Base-by-base conservation (phyloP, 2,113 vertebrate species). In the Bubo scandiacus region DNA sequence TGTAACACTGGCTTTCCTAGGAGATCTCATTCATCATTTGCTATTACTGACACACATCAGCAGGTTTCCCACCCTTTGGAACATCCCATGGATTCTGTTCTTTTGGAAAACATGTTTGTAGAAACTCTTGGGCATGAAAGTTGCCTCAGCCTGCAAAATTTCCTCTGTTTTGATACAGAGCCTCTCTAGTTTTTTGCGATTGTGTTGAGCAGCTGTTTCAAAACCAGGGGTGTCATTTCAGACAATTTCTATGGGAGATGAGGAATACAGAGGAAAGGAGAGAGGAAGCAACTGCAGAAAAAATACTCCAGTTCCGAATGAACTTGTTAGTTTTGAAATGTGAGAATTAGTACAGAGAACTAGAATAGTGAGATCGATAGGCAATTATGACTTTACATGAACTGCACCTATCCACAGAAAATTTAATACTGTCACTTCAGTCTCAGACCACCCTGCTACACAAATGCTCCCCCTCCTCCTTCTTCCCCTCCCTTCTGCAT, bases 381-480 rank as follows among this genome's bases (percentile, higher is more conserved):
- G 15, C 7, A 66, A 4, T 80, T 86, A 26, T n/a, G 43, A 57
- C 43, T n/a, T 79, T 26, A 34, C 11, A 26, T 20, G 54, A 83
- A 82, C 19, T 14, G 18, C 38, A 75, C 7, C 10, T 27, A 13
- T 29, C 36, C 55, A 12, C 0, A 11, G 43, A 42, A 71, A 90
- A 22, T 19, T 19, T 74, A 57, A 38, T 10, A 15, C 10, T 47
- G 15, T 71, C 18, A 36, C 29, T 80, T 25, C 57, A 67, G n/a
- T 19, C 22, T 72, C 13, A 40, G 9, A 34, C 18, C 47, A 67
- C 15, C 5, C 20, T 1, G 0, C 14, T 45, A 30, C 27, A 47
- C 9, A 75, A 82, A 38, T 40, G 12, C 3, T 32, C 7, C 6
- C 16, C 5, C 0, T 2, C 10, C 13, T 61, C 4, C n/a, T 80